Percentiles rank a stretch among this genome's conserved stretches.
Conservation (phyloP, 2,888 invertebrate species). For the Diploptera punctata region DNA sequence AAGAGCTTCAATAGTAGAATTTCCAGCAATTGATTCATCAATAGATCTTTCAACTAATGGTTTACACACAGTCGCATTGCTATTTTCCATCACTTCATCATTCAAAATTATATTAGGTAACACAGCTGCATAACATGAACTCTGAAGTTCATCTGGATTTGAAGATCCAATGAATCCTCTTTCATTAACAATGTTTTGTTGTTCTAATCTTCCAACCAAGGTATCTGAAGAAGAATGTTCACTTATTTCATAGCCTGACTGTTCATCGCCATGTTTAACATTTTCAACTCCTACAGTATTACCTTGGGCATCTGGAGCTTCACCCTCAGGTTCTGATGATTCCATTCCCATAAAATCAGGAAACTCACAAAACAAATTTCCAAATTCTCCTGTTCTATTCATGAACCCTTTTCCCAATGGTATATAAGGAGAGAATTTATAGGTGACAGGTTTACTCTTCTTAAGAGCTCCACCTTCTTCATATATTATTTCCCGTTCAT, state of each 20-base stretch:
- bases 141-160: no score
- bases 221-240: not conserved
- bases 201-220: no score
- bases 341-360: slow-evolving; percentile 15
- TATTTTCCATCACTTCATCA: not conserved
- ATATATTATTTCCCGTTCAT: not conserved
- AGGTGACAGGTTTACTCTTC: not conserved
- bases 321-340: slow-evolving; percentile 7
- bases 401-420: slow-evolving; percentile 24
- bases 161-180: no score
- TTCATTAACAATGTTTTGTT: no score
- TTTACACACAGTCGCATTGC: not conserved
- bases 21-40: not conserved
- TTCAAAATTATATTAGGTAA: not conserved
- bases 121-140: not conserved
- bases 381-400: slow-evolving; percentile 21
- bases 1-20: not conserved
- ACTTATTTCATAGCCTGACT: not conserved
- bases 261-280: not conserved
- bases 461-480: not conserved
- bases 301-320: not conserved
- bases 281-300: not conserved
- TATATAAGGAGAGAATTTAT: slow-evolving; percentile 1
- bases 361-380: slow-evolving; percentile 25
- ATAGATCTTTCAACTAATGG: not conserved